Percentiles rank a stretch among this genome's conserved stretches.
Evolutionary conservation across 1,140 invertebrate species (phyloP).

Genomic region (Aphaenogaster floridana): DNA sequence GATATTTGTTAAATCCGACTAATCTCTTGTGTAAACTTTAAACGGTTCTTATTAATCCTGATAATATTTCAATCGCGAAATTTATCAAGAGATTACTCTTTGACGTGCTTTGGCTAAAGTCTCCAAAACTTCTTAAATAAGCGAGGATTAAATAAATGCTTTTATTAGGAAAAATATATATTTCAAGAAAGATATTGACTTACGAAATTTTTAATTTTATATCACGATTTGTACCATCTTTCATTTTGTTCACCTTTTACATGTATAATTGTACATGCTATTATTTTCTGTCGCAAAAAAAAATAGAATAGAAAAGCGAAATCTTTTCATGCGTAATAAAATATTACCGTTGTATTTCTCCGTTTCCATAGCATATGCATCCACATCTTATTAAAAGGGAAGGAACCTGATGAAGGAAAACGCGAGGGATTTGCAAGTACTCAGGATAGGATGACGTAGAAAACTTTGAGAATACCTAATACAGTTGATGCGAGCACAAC

Average conservation of each 20-base stretch:
- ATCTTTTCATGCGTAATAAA: not conserved
- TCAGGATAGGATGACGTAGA: conserved; percentile 10
- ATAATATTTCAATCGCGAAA: conserved; percentile 1
- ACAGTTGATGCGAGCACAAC: conserved; percentile 7
- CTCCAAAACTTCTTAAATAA: not conserved
- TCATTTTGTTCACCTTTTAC: not conserved
- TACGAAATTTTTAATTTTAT: not conserved
- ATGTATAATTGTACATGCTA: not conserved
- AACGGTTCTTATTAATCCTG: not conserved
- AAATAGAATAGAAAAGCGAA: not conserved
- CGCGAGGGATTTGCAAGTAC: conserved; percentile 16
- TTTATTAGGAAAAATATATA: not conserved
- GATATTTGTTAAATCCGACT: not conserved
- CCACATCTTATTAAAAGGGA: conserved; percentile 20
- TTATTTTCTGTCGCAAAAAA: not conserved
- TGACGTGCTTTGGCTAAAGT: not conserved
- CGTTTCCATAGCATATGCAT: not conserved
- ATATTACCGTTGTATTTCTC: not conserved
- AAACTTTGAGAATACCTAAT: conserved; percentile 36
- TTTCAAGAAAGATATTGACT: not conserved
- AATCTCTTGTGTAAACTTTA: conserved; percentile 32
- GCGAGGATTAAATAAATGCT: not conserved
- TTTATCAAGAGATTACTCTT: conserved; percentile 12
- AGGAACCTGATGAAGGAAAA: not conserved
- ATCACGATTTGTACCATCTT: not conserved